phyloP scores from a whole-genome alignment of 2,888 invertebrate species.

The Drosophila emarginata region DNA sequence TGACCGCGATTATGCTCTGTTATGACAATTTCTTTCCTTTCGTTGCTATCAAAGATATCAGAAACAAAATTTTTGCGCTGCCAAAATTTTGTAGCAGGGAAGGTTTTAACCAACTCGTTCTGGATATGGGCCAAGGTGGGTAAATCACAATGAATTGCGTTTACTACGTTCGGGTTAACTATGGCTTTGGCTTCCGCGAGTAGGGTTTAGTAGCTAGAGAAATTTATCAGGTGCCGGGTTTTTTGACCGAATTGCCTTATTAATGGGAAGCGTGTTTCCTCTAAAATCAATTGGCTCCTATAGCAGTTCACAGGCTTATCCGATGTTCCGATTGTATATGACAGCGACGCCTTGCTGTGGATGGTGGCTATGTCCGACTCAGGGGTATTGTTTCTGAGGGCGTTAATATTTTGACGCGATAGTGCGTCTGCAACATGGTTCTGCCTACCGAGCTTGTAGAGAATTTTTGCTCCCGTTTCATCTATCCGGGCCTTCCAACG shows the following conservation, averaged over 20 bases:
- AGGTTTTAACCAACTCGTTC: background rate
- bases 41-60: too few species aligned
- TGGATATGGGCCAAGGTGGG: background rate
- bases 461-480: too few species aligned
- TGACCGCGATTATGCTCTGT: too few species aligned
- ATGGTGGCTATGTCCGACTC: slow-evolving; percentile 8
- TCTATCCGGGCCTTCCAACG: too few species aligned
- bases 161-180: background rate
- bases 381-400: background rate
- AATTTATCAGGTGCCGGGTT: background rate
- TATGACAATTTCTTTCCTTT: too few species aligned
- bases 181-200: background rate
- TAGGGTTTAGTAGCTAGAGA: background rate
- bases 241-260: background rate
- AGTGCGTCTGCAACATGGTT: too few species aligned
- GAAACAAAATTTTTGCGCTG: too few species aligned
- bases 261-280: background rate
- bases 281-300: background rate
- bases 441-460: slow-evolving; percentile 11
- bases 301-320: too few species aligned
- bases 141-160: background rate
- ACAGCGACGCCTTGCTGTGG: background rate
- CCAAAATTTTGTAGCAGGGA: too few species aligned
- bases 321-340: background rate
- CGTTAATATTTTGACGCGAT: too few species aligned